Conservation (phyloP, 2,113 vertebrate genomes). For the Pelecanus crispus region DNA sequence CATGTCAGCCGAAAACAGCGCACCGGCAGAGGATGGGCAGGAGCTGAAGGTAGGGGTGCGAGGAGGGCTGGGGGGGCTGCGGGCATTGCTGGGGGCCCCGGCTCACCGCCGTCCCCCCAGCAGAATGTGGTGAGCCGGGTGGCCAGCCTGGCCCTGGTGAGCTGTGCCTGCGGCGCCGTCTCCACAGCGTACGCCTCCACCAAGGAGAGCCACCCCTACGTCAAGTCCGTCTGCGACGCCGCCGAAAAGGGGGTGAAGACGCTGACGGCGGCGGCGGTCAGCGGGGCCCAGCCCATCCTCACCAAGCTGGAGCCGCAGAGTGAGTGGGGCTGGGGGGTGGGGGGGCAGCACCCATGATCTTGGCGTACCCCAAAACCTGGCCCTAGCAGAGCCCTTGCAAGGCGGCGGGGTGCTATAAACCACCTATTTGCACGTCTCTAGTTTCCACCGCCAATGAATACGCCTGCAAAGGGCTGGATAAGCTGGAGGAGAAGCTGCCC, state of each 20-base stretch:
- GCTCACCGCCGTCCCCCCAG: accelerated
- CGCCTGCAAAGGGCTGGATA: conserved; percentile 79
- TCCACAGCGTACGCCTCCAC: conserved; percentile 78
- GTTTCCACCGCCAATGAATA: conserved; percentile 78
- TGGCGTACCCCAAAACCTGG: neutral
- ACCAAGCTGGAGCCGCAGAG: conserved; percentile 86
- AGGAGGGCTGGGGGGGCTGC: neutral
- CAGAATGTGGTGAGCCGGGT: conserved; percentile 74
- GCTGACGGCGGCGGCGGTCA: conserved; percentile 45
- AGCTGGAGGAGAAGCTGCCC: conserved; percentile 81
- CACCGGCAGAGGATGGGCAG: neutral
- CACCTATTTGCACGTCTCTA: neutral
- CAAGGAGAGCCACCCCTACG: conserved; percentile 81
- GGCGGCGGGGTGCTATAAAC: neutral
- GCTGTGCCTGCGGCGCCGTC: conserved; percentile 70
- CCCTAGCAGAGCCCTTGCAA: neutral
- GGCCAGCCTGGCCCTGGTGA: conserved; percentile 71
- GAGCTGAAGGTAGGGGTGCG: neutral
- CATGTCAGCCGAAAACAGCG: neutral
- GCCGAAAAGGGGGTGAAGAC: conserved; percentile 75
- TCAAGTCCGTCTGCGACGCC: conserved; percentile 78
- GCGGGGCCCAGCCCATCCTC: conserved; percentile 84
- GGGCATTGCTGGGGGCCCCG: neutral
- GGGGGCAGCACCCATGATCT: neutral
- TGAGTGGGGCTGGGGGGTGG: conserved; percentile 53